Percentiles rank a stretch among this genome's conserved stretches.
These are phyloP conservation scores for Cyrtodaria siliqua DNA, from an alignment of 2,888 invertebrate species.

Conservation along the genomic window DNA sequence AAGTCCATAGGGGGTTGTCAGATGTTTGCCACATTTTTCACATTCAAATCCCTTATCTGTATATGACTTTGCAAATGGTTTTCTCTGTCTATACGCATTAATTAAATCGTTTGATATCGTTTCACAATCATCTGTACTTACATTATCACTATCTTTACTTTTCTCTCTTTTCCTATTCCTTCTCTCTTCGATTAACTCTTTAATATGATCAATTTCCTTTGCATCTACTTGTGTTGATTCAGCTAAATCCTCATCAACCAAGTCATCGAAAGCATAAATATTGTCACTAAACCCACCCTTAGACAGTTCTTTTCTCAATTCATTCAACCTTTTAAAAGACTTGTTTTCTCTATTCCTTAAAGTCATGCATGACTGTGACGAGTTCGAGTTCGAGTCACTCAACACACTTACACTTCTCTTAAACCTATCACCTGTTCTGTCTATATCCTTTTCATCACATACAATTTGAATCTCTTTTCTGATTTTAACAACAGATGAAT, in stretches of 20 bases:
- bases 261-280: constrained; percentile 17
- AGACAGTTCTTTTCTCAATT: constrained; percentile 43
- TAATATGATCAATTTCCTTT: constrained; percentile 51
- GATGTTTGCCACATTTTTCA: constrained; percentile 52
- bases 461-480: constrained; percentile 8
- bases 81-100: constrained; percentile 39
- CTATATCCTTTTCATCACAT: constrained; percentile 20
- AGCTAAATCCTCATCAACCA: constrained; percentile 10
- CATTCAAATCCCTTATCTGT: constrained; percentile 55
- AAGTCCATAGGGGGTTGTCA: constrained; percentile 56
- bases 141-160: constrained; percentile 15
- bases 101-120: constrained; percentile 13
- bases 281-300: constrained; percentile 32
- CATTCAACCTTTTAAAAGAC: constrained; percentile 44
- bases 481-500: constrained; percentile 35
- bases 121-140: constrained; percentile 1
- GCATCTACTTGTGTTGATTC: constrained; percentile 9
- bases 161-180: constrained; percentile 39
- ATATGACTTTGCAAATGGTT: constrained; percentile 41
- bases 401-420: too few species aligned
- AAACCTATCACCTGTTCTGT: too few species aligned
- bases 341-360: constrained; percentile 53
- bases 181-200: constrained; percentile 51
- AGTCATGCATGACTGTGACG: constrained; percentile 32
- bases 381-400: too few species aligned